These are phyloP conservation scores for Helogale parvula DNA, from an alignment of 2,113 vertebrate species.

Conservation along the genomic window DNA sequence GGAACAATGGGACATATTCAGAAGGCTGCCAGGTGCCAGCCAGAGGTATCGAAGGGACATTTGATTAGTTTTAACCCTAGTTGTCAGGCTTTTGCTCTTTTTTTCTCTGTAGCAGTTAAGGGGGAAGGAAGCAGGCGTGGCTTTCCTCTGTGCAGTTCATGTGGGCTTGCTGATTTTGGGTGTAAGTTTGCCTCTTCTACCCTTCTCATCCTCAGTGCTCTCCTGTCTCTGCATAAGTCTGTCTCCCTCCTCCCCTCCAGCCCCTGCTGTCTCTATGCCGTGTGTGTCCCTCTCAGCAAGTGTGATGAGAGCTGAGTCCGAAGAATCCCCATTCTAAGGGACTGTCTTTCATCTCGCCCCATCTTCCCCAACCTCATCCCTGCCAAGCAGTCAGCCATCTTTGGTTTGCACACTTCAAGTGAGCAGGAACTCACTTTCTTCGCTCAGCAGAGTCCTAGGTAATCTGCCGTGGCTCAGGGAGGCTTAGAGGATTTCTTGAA, in stretches of 20 bases:
- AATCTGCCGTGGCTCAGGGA: not conserved
- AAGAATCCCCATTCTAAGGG: not conserved
- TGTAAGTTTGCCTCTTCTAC: not conserved
- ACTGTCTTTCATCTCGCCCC: not conserved
- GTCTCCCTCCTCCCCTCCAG: not conserved
- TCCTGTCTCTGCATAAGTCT: not conserved
- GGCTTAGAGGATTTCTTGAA: not conserved
- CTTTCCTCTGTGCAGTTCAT: not conserved
- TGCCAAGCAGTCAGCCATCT: not conserved
- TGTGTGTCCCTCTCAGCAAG: not conserved
- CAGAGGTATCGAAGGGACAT: slow-evolving; percentile 57
- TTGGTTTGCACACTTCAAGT: not conserved
- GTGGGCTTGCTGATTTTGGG: not conserved
- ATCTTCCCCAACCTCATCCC: not conserved
- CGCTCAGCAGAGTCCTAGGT: not conserved
- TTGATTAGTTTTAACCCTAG: slow-evolving; percentile 52
- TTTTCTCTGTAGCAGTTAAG: not conserved
- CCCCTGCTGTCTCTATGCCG: not conserved
- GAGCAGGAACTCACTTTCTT: not conserved
- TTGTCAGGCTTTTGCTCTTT: slow-evolving; percentile 34
- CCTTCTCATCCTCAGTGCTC: not conserved
- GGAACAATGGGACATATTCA: slow-evolving; percentile 59
- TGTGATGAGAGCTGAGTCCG: not conserved
- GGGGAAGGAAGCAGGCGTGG: not conserved
- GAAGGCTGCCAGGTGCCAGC: slow-evolving; percentile 61